Evolutionary conservation across 2,797 vertebrate species (phyloP).

Genomic region (Phaenicophaeus curvirostris): DNA sequence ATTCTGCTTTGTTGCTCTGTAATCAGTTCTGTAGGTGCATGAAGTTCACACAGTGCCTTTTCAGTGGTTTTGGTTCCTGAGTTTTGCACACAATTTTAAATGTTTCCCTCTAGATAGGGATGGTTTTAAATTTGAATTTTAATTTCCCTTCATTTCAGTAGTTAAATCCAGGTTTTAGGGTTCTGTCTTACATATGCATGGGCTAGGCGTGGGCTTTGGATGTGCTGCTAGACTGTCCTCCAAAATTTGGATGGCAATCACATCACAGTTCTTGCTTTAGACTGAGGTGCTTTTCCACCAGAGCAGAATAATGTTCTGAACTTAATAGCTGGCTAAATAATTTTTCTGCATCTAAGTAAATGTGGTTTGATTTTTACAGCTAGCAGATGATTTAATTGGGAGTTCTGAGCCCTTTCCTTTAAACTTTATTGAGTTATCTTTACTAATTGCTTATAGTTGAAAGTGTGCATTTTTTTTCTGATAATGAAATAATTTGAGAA

Average conservation of each 20-base stretch:
- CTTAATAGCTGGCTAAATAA: background rate
- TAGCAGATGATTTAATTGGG: background rate
- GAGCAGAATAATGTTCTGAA: background rate
- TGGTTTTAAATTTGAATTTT: background rate
- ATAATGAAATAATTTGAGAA: background rate
- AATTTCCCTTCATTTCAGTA: background rate
- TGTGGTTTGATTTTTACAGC: background rate
- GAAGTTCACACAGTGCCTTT: background rate
- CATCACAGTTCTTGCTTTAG: background rate
- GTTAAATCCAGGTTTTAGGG: background rate
- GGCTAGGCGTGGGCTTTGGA: background rate
- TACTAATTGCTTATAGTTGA: background rate
- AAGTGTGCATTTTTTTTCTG: background rate
- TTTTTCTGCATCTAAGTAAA: background rate
- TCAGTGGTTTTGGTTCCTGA: background rate
- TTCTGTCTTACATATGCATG: background rate
- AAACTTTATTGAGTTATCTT: background rate
- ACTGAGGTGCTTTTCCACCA: background rate
- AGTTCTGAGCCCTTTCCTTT: background rate
- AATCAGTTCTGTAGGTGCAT: background rate
- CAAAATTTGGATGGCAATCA: background rate
- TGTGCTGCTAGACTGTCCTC: background rate
- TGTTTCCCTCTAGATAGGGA: background rate
- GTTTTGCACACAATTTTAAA: background rate
- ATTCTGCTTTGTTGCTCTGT: background rate